Evolutionary conservation across 2,888 invertebrate genomes (phyloP).

Genomic region (Acrocera orbiculus): DNA sequence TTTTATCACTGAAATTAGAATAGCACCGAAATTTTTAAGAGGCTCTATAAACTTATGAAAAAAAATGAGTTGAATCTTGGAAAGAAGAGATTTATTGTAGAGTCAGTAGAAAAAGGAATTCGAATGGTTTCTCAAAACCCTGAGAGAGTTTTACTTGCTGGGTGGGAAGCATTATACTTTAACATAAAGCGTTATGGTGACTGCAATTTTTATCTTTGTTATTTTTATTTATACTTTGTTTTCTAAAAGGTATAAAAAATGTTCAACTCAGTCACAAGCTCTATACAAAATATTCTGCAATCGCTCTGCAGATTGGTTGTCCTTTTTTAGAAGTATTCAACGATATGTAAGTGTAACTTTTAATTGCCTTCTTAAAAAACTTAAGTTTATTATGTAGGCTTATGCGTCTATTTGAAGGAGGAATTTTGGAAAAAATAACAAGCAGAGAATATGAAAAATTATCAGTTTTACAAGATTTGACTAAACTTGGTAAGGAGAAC

Average conservation of each 20-base stretch:
- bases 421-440: constrained; percentile 58
- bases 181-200: constrained; percentile 58
- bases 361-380: constrained; percentile 1
- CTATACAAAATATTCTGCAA: constrained; percentile 59
- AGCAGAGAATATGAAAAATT: constrained; percentile 55
- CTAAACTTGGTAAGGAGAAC: constrained; percentile 3
- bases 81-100: constrained; percentile 38
- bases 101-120: constrained; percentile 54
- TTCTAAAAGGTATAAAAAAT: constrained; percentile 21
- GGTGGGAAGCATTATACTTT: constrained; percentile 56
- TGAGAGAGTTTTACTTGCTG: constrained; percentile 49
- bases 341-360: constrained; percentile 38
- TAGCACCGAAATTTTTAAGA: constrained; percentile 55
- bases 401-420: constrained; percentile 57
- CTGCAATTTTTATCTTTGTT: not conserved
- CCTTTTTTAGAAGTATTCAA: constrained; percentile 58
- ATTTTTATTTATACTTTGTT: not conserved
- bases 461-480: constrained; percentile 36
- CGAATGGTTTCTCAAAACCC: constrained; percentile 41
- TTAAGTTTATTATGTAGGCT: constrained; percentile 33
- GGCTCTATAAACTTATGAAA: constrained; percentile 49
- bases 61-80: constrained; percentile 28
- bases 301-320: constrained; percentile 58
- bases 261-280: constrained; percentile 59
- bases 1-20: constrained; percentile 33